Conservation (phyloP, 2,797 vertebrate genomes). For the Lophius americanus region DNA sequence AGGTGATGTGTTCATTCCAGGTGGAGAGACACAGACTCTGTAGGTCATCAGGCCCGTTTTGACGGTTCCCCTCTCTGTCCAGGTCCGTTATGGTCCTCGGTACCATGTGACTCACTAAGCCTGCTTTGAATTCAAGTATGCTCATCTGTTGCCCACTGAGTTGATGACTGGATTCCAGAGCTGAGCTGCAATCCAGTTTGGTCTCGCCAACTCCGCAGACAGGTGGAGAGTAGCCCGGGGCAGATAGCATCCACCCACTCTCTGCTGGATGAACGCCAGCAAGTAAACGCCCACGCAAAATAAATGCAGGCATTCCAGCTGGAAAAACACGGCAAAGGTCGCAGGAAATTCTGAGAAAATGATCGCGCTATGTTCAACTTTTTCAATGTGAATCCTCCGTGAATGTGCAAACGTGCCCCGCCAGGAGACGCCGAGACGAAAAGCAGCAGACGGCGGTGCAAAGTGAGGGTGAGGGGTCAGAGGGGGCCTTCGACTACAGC, state of each 20-base stretch:
- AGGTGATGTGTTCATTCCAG: slow-evolving; percentile 46
- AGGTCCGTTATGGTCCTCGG: slow-evolving; percentile 55
- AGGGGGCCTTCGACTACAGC: slow-evolving; percentile 8
- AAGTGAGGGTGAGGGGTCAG: slow-evolving; percentile 10
- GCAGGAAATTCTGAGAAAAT: slow-evolving; percentile 25
- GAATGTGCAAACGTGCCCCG: slow-evolving; percentile 1
- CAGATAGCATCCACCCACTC: slow-evolving; percentile 34
- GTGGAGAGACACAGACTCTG: slow-evolving; percentile 23
- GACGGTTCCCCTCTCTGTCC: slow-evolving; percentile 54
- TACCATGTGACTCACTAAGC: slow-evolving; percentile 68
- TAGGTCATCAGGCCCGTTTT: slow-evolving; percentile 50
- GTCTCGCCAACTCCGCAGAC: slow-evolving; percentile 18
- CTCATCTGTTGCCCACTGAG: slow-evolving; percentile 18
- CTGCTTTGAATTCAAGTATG: slow-evolving; percentile 10
- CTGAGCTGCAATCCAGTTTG: slow-evolving; percentile 17
- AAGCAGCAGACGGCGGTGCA: neutral
- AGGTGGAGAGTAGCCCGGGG: slow-evolving; percentile 38
- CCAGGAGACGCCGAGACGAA: slow-evolving; percentile 7
- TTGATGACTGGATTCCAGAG: slow-evolving; percentile 51
- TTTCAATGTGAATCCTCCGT: slow-evolving; percentile 19
- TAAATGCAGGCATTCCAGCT: slow-evolving; percentile 9
- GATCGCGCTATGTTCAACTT: slow-evolving; percentile 22
- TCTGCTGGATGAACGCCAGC: slow-evolving; percentile 7
- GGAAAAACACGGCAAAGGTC: slow-evolving; percentile 22
- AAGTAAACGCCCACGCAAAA: slow-evolving; percentile 21